Conservation (phyloP, 2,113 vertebrate genomes). For the Grammomys surdaster region DNA sequence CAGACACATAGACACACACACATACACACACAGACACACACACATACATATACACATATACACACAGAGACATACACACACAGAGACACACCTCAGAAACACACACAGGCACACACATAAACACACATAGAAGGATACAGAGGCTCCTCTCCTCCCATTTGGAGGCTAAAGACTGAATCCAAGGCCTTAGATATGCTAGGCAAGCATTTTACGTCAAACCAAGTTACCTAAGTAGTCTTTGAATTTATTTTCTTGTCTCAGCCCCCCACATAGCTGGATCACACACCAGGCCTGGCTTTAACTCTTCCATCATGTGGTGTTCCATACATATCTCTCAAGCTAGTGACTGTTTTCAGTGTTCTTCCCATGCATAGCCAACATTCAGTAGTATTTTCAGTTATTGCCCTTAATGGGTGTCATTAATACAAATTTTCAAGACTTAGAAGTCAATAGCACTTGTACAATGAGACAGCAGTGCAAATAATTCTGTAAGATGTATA, state of each 20-base stretch:
- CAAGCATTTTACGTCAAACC: neutral
- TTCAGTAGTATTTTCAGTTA: slow-evolving; percentile 3
- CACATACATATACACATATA: neutral
- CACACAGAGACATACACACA: neutral
- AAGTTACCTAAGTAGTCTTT: neutral
- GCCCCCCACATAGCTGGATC: neutral
- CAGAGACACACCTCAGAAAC: neutral
- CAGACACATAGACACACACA: neutral
- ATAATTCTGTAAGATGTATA: neutral
- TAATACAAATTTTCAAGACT: neutral
- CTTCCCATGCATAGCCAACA: neutral
- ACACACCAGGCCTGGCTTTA: neutral
- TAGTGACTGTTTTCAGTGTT: neutral
- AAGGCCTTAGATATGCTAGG: neutral
- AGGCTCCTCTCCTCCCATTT: neutral
- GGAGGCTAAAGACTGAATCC: neutral
- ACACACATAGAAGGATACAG: neutral
- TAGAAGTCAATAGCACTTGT: neutral
- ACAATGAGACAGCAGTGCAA: neutral
- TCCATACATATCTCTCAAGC: neutral
- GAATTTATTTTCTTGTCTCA: neutral
- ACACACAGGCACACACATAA: neutral
- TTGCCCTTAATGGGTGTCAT: neutral
- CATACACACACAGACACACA: neutral
- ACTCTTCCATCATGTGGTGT: neutral